Base-by-base conservation (phyloP, 2,113 vertebrate species). In the Pithys albifrons region DNA sequence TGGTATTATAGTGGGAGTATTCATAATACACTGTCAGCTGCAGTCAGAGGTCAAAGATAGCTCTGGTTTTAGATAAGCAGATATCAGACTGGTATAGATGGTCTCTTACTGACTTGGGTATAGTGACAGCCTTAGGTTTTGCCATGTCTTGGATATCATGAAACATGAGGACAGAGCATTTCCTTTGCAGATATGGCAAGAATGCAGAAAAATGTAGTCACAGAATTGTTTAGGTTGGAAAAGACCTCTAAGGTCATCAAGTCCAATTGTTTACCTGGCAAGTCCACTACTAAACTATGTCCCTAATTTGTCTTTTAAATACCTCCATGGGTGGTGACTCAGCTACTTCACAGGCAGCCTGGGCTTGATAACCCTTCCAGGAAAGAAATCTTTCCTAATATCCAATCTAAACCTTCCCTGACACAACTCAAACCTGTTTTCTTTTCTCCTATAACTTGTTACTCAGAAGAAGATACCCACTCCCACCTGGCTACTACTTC, bases 141-240 rank as follows among this genome's bases (percentile, higher is more conserved):
- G 33, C 10, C 2, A 0, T 64, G 6, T 27, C 33, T 85, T 77
- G 35, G 45, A 31, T 39, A 55, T 4, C 2, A 1, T 1, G 19
- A 64, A 84, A 59, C 6, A 19, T 8, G 43, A 71, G 35, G 69
- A 39, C 31, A 51, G 41, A 59, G 15, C 18, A 64, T 17, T 78
- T 74, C 25, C 33, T 71, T 62, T 24, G 39, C 43, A 59, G 48
- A 28, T 0, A 2, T 18, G 27, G 25, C 16, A 57, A 70, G 13
- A 67, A 62, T 15, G 18, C 33, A 76, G 11, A 9, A 58, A 89
- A 89, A 76, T 1, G 3, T 9, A 67, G 62, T 37, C 37, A 54
- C 0, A 48, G 37, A 70, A 62, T 43, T 13, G 2, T 39, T 45
- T 25, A 27, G 28, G 39, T 49, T 66, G 31, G 27, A 66, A 71